Percentiles rank a stretch among this genome's conserved stretches.
Conservation (phyloP, 2,888 invertebrate genomes). For the Morinoia aosen region DNA sequence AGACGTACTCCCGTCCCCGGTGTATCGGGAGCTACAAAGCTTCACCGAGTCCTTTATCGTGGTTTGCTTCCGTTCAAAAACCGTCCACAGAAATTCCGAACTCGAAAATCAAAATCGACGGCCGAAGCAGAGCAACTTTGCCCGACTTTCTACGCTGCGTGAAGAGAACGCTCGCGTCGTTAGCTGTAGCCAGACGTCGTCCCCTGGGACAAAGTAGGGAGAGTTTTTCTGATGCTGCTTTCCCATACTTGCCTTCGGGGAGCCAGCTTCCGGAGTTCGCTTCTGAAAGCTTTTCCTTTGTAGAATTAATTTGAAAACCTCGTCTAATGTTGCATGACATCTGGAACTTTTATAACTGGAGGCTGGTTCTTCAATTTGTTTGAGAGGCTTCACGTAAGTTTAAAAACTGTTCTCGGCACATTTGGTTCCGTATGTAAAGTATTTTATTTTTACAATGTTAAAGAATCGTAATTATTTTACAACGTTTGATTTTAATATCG, state of each 20-base stretch:
- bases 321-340: neutral
- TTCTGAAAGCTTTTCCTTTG: neutral
- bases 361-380: no score
- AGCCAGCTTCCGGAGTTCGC: neutral
- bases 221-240: neutral
- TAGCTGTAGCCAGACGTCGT: neutral
- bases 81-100: conserved; percentile 18
- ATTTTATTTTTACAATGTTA: no score
- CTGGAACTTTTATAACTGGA: neutral
- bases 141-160: neutral
- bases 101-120: conserved; percentile 17
- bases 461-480: no score
- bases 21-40: conserved; percentile 10
- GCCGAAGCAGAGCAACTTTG: neutral
- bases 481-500: no score
- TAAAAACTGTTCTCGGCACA: no score
- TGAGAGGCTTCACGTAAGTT: no score
- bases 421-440: no score
- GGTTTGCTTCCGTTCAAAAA: neutral
- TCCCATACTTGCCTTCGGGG: conserved; percentile 19
- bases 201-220: neutral
- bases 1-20: neutral
- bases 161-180: neutral
- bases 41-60: neutral
- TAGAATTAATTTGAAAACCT: neutral